phyloP scores from a whole-genome alignment of 1,140 invertebrate species.

The Procambarus virginalis region DNA sequence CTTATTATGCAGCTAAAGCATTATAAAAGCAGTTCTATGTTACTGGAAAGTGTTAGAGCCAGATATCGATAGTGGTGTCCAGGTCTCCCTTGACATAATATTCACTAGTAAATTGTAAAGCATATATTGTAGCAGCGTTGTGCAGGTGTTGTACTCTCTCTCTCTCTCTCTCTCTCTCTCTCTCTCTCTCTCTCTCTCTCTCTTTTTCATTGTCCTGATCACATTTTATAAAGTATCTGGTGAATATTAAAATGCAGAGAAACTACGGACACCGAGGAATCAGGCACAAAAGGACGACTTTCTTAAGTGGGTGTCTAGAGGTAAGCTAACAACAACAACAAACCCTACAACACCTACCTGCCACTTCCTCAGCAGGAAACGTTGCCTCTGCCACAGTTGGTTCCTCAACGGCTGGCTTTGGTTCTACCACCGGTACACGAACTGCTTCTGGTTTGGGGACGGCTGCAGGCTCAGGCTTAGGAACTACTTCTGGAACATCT shows the following conservation, averaged over 20 bases:
- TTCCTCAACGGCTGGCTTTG: slow-evolving; percentile 51
- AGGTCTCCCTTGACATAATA: background rate
- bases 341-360: slow-evolving; percentile 13
- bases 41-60: background rate
- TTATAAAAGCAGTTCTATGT: background rate
- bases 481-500: slow-evolving; percentile 16
- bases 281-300: no score
- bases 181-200: no score
- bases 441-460: slow-evolving; percentile 9
- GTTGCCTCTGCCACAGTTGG: slow-evolving; percentile 31
- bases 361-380: slow-evolving; percentile 39
- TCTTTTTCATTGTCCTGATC: no score
- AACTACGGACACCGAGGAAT: no score
- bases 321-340: no score
- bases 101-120: no score
- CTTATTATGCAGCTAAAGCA: background rate
- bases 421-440: slow-evolving; percentile 4
- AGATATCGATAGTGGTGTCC: background rate
- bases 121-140: no score
- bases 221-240: no score
- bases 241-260: no score
- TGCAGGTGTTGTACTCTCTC: no score
- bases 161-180: no score
- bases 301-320: no score
- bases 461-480: background rate